Base-by-base conservation (phyloP, 23 tunicate genomes). In the Styela clava region DNA sequence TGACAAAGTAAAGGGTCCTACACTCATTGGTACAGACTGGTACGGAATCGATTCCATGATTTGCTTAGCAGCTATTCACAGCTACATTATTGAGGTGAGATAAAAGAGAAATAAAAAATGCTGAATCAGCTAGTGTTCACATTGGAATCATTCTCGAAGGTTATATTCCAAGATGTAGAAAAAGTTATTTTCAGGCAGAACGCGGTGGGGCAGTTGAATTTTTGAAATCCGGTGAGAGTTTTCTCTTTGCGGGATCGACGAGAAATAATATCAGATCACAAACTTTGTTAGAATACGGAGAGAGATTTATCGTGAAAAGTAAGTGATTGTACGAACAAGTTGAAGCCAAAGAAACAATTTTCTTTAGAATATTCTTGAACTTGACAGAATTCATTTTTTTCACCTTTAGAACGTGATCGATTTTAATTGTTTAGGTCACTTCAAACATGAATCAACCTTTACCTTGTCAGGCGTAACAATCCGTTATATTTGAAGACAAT, bases 51-150 rank as follows among this genome's bases (percentile, higher is more conserved):
- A 62, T n/a, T 86, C 90, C 3, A 24, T 83, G 33, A 74, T 86
- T 34, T 86, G 90, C 31, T 73, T 80, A n/a, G 90, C 90, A 2
- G 90, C 90, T 1, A 81, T 81, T 31, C 90, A 86, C 63, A 52
- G 81, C 23, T 29, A 35, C 61, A 72, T 81, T 21, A 80, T 86
- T 64, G 34, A 80, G 74, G 90, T 86, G 61, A 18, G 51, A 28
- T 0, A 1, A n/a, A n/a, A n/a, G n/a, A n/a, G n/a, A n/a, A n/a
- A n/a, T n/a, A n/a, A n/a, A n/a, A n/a, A n/a, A n/a, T n/a, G n/a
- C n/a, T n/a, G n/a, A n/a, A n/a, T n/a, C n/a, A n/a, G n/a, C n/a
- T n/a, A n/a, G n/a, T n/a, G n/a, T n/a, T n/a, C n/a, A n/a, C n/a
- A n/a, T n/a, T n/a, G n/a, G n/a, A n/a, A n/a, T n/a, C n/a, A n/a